A percentile compares a stretch with the other conserved stretches of the same genome.
phyloP scores from a whole-genome alignment of 2,888 invertebrate genomes.

The Nephrotoma flavescens region DNA sequence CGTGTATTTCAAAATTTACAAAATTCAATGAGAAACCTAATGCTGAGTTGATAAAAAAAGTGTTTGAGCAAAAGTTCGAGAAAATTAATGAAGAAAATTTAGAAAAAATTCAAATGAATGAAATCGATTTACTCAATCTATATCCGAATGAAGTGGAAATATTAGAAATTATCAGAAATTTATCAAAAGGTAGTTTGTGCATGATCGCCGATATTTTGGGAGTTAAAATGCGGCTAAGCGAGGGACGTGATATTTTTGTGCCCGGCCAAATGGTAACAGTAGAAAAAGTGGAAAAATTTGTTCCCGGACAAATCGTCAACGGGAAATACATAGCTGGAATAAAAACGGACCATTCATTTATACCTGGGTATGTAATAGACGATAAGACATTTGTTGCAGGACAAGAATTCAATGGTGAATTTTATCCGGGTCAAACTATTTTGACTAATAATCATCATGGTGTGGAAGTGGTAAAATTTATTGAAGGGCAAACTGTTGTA shows the following conservation, averaged over 20 bases:
- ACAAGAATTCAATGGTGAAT: background rate
- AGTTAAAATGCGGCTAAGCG: constrained; percentile 46
- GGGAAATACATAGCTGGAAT: constrained; percentile 44
- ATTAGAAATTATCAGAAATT: constrained; percentile 44
- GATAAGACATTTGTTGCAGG: constrained; percentile 48
- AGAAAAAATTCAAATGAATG: background rate
- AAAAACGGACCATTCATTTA: constrained; percentile 32
- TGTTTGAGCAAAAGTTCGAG: constrained; percentile 3
- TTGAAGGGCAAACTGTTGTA: constrained; percentile 45
- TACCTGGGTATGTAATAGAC: constrained; percentile 60
- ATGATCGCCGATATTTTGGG: constrained; percentile 47
- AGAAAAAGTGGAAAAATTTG: constrained; percentile 49
- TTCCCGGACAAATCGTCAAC: constrained; percentile 56
- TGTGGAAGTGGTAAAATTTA: constrained; percentile 31
- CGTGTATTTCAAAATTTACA: constrained; percentile 45
- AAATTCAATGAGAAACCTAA: constrained; percentile 38
- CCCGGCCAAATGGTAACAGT: constrained; percentile 62
- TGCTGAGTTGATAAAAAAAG: constrained; percentile 13
- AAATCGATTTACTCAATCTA: constrained; percentile 16
- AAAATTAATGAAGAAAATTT: background rate
- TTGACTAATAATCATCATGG: constrained; percentile 37
- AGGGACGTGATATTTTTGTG: constrained; percentile 52
- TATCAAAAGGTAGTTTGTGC: constrained; percentile 41
- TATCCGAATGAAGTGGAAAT: constrained; percentile 49
- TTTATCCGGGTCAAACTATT: constrained; percentile 34